Base-by-base conservation (phyloP, 2,888 invertebrate species). In the Lithophane semibrunnea region DNA sequence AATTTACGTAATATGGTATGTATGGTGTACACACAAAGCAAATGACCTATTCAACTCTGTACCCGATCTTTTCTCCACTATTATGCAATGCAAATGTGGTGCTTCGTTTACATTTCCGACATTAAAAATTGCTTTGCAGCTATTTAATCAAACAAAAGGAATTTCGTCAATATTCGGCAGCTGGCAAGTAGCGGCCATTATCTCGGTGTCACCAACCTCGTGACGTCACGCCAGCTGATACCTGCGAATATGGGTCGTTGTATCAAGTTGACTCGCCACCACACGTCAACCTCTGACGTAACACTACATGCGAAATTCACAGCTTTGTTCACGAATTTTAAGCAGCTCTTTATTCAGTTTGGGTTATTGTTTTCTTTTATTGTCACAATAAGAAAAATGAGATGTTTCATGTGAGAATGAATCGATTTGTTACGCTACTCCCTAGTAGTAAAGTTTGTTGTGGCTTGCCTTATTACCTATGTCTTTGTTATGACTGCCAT, bases 181-280 rank as follows among this genome's bases (percentile, higher is more conserved):
- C 79, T 72, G 69, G 54, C 68, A 69, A 75, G 65, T 69, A 16
- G 63, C 65, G 61, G 60, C 64, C 65, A 82, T 88, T 92, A 92
- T 93, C 83, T 88, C 18, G 79, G 87, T 82, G 91, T 93, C 95
- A 93, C 84, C 90, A 93, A 94, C 92, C 95, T 92, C 85, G 83
- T 93, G 94, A 94, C 94, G 93, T 93, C 94, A 93, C 66, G 16
- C 82, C 94, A 93, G 93, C 94, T 94, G 95, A 94, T 94, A 94
- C 83, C 86, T 86, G 83, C 67, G 74, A 84, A 91, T 90, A 80
- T 92, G 74, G 91, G 92, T 92, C 90, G 86, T 82, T 81, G 78
- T 83, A 86, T 88, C 84, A 63, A 77, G 64, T 80, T 79, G 69
- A 61, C 67, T 64, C 60, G 69, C 67, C 29, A 71, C 56, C 79